Base-by-base conservation (phyloP, 2,113 vertebrate species). In the Cephalopholis sonnerati region DNA sequence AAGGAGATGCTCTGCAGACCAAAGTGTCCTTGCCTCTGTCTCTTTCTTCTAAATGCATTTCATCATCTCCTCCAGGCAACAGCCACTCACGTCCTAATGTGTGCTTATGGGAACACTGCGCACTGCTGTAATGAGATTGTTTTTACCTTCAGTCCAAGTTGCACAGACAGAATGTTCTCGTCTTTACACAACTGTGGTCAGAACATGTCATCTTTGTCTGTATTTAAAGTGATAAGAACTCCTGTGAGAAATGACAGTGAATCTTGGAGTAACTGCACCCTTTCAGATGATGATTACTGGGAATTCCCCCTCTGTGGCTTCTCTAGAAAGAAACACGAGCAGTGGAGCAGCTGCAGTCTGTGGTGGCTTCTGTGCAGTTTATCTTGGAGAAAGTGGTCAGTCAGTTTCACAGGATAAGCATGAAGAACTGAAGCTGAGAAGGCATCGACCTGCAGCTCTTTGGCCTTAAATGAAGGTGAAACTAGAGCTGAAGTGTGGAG, bases 1-100 rank as follows among this genome's bases (percentile, higher is more conserved):
- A 2, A 0, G 7, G 46, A 29, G 74, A 81, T 29, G 74, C 15
- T 66, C 22, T 54, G 54, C 74, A 67, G 39, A 69, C 6, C 46
- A 8, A 55, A 39, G 12, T 24, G 25, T 41, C 65, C 70, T 64
- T 3, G 12, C 10, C 39, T 9, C 8, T 20, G 8, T 44, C 24
- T 55, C 50, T 73, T 20, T 51, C 70, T 18, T 20, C 53, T 32
- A 29, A 66, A 74, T 58, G 62, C 46, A n/a, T 66, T 61, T 76
- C n/a, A 24, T 41, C 46, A 57, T 41, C 39, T 75, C 41, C 70
- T 81, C 54, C 54, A 24, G 83, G 88, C 85, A 6, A 0, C 27
- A 32, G 25, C 5, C 18, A 7, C 74, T 48, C 22, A 11, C 25
- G 2, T 6, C 32, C 24, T 82, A 51, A 80, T 54, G 51, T 29